A percentile compares a stretch with the other conserved stretches of the same genome.
phyloP scores from a whole-genome alignment of 2,888 invertebrate genomes.

The Plagodis dolabraria region DNA sequence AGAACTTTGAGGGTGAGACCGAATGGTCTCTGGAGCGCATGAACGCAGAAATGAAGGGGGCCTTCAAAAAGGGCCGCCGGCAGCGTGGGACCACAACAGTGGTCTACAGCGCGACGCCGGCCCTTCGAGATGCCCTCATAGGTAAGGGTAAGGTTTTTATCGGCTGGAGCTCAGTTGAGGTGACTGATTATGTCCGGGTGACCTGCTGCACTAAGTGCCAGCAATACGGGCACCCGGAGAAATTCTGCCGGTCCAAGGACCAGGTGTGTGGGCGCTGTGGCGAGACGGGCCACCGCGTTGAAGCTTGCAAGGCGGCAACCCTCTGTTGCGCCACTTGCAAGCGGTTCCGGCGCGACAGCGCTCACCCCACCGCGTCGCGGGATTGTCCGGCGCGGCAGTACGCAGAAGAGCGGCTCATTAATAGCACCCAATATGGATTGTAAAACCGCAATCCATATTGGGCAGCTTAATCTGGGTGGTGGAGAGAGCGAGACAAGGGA shows the following conservation, averaged over 20 bases:
- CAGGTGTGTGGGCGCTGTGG: constrained; percentile 39
- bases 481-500: too few species aligned
- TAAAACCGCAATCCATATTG: too few species aligned
- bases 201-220: constrained; percentile 47
- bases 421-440: too few species aligned
- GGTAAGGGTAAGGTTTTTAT: constrained; percentile 1
- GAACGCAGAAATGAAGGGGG: not conserved
- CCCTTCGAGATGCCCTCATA: constrained; percentile 5
- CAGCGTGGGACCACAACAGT: constrained; percentile 8
- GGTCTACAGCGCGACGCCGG: constrained; percentile 7
- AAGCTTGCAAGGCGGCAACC: constrained; percentile 13
- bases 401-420: too few species aligned
- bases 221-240: constrained; percentile 47
- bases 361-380: constrained; percentile 31
- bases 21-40: too few species aligned
- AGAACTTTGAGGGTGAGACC: too few species aligned
- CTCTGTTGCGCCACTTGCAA: constrained; percentile 40
- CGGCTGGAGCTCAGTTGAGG: constrained; percentile 12
- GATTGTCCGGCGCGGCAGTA: constrained; percentile 32
- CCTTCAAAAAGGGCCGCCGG: constrained; percentile 6
- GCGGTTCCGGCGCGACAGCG: constrained; percentile 22
- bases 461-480: too few species aligned
- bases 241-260: constrained; percentile 30
- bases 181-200: constrained; percentile 12
- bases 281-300: constrained; percentile 22